Conservation (phyloP, 2,888 invertebrate species). For the Sisyra terminalis region DNA sequence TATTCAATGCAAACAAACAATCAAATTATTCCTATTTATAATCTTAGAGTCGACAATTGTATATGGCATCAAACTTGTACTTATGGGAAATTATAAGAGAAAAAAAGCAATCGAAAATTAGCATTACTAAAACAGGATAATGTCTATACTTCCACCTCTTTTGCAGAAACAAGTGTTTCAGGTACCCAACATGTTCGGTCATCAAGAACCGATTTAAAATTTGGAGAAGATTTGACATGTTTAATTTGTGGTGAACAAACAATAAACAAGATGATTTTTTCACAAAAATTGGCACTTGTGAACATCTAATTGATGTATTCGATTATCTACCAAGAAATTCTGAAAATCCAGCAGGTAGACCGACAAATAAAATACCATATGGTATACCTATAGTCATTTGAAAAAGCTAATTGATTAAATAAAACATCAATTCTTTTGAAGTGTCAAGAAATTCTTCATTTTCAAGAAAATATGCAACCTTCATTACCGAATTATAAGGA, state of each 20-base stretch:
- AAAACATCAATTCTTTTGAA: constrained; percentile 14
- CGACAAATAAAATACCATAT: too few species aligned
- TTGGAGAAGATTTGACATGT: neutral
- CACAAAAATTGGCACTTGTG: too few species aligned
- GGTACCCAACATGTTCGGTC: neutral
- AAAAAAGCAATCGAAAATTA: constrained; percentile 1
- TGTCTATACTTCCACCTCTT: neutral
- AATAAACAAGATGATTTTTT: neutral
- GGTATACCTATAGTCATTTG: constrained; percentile 14
- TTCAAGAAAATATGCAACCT: too few species aligned
- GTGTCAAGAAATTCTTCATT: constrained; percentile 14
- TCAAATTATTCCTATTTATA: too few species aligned
- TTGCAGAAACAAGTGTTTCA: constrained; percentile 1
- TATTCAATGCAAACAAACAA: too few species aligned
- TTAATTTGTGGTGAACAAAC: constrained; percentile 1
- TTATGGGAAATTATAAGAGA: constrained; percentile 3
- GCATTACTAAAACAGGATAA: constrained; percentile 1
- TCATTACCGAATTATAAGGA: too few species aligned
- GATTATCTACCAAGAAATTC: neutral
- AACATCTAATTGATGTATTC: too few species aligned
- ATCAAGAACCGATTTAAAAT: neutral
- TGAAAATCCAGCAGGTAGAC: constrained; percentile 7
- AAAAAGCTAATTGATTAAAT: constrained; percentile 15
- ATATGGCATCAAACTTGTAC: constrained; percentile 4
- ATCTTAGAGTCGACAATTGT: too few species aligned